These are phyloP conservation scores for Larimichthys crocea DNA, from an alignment of 2,113 vertebrate species.

Conservation along the genomic window DNA sequence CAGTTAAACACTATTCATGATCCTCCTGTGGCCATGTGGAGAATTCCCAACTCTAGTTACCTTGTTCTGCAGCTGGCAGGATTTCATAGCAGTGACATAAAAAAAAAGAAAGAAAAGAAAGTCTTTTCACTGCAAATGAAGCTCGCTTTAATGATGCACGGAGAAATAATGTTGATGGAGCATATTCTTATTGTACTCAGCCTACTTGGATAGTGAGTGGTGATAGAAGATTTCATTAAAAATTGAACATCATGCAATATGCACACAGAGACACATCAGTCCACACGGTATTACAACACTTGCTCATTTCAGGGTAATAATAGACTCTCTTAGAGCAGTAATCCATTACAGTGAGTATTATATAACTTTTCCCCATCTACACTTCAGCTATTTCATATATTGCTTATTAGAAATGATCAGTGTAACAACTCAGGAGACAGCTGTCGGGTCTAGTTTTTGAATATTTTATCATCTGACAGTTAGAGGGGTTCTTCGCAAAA, in stretches of 20 bases:
- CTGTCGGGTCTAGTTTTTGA: neutral
- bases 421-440: conserved; percentile 7
- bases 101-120: conserved; percentile 23
- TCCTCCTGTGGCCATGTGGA: conserved; percentile 33
- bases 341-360: conserved; percentile 3
- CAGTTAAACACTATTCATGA: conserved; percentile 50
- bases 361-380: neutral
- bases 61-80: conserved; percentile 23
- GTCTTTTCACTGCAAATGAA: conserved; percentile 39
- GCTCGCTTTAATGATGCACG: conserved; percentile 31
- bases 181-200: conserved; percentile 2
- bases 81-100: conserved; percentile 29
- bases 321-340: conserved; percentile 3
- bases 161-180: conserved; percentile 22
- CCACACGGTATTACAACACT: neutral
- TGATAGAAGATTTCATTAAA: conserved; percentile 24
- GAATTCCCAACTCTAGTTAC: conserved; percentile 41
- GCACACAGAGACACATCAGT: neutral
- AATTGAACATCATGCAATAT: neutral
- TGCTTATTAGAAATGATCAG: conserved; percentile 21
- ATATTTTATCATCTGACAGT: conserved; percentile 30
- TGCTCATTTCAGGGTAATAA: neutral
- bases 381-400: conserved; percentile 16
- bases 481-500: conserved; percentile 8
- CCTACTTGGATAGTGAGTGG: conserved; percentile 7